Evolutionary conservation across 2,888 invertebrate genomes (phyloP).

Genomic region (Xestia sexstrigata): DNA sequence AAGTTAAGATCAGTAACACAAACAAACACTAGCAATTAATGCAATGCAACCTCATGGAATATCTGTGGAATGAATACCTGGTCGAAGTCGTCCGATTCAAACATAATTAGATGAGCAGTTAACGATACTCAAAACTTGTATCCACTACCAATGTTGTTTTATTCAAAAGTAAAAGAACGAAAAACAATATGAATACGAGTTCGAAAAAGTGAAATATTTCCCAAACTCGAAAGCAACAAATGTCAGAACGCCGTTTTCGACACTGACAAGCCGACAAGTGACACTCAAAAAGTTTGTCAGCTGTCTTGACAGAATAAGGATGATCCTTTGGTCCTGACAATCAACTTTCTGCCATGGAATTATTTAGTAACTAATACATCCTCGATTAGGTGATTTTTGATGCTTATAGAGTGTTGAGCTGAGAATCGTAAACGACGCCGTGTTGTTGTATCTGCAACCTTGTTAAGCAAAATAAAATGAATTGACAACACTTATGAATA

Average conservation of each 20-base stretch:
- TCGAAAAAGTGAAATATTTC: neutral
- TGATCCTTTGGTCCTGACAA: neutral
- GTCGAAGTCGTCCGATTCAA: constrained; percentile 88
- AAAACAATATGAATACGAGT: neutral
- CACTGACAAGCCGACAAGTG: neutral
- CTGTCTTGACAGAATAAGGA: neutral
- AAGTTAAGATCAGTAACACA: neutral
- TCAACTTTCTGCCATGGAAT: constrained; percentile 1
- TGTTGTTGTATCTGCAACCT: no score
- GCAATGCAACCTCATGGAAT: neutral
- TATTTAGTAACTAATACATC: neutral
- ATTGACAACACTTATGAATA: no score
- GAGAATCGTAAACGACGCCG: neutral
- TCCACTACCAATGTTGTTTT: neutral
- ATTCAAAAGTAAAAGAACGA: constrained; percentile 3
- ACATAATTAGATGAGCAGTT: constrained; percentile 72
- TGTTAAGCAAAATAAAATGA: no score
- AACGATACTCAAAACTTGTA: neutral
- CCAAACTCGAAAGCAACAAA: neutral
- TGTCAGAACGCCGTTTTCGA: neutral
- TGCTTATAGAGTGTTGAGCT: no score
- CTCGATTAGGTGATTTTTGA: no score
- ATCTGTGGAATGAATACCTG: no score
- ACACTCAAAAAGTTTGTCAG: neutral
- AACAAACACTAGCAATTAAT: constrained; percentile 7